These are phyloP conservation scores for Amiota communis DNA, from an alignment of 2,888 invertebrate genomes.

Conservation along the genomic window DNA sequence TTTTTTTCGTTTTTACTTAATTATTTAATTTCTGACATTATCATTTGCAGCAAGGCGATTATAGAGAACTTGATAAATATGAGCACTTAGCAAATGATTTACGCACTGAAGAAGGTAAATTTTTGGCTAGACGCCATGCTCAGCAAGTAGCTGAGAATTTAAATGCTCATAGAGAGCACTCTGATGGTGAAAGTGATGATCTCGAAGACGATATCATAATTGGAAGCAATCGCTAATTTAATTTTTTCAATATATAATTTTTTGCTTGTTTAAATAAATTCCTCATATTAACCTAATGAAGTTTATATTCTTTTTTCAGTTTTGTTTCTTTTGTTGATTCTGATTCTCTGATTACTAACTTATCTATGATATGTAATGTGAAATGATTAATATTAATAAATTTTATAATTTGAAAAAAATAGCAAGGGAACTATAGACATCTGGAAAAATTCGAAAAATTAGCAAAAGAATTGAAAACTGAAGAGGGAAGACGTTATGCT, in stretches of 20 bases:
- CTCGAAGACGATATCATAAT: slow-evolving; percentile 2
- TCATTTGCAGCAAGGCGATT: not conserved
- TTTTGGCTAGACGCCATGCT: not conserved
- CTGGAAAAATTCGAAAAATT: slow-evolving; percentile 30
- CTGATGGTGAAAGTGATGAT: not conserved
- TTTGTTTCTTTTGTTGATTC: not conserved
- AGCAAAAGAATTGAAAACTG: slow-evolving; percentile 18
- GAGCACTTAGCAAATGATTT: not conserved
- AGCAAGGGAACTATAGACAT: slow-evolving; percentile 33
- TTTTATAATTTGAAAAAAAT: not conserved
- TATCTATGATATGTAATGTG: not conserved
- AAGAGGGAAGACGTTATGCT: not conserved
- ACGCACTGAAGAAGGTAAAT: not conserved
- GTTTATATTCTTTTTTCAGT: not conserved
- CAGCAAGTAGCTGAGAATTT: not conserved
- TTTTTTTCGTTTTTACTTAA: not conserved
- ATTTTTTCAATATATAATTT: too few species aligned
- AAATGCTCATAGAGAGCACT: not conserved
- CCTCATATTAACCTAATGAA: not conserved
- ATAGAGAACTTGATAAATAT: not conserved
- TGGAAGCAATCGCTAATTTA: too few species aligned
- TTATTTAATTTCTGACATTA: not conserved
- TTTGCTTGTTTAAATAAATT: too few species aligned
- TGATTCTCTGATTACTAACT: not conserved
- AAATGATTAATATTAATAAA: too few species aligned